These are phyloP conservation scores for Chroicocephalus ridibundus DNA, from an alignment of 2,113 vertebrate species.

Conservation along the genomic window DNA sequence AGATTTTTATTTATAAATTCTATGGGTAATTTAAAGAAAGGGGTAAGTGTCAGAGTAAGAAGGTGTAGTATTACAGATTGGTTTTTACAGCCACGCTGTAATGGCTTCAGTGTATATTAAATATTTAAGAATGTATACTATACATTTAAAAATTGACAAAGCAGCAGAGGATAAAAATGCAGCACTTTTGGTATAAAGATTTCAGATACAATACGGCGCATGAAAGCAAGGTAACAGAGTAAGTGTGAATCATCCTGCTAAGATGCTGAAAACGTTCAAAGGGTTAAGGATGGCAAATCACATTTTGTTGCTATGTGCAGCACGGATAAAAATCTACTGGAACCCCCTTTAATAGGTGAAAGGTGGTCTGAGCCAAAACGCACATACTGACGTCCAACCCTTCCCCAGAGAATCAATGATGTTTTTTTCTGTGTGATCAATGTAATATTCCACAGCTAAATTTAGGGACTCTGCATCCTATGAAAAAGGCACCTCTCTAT, in stretches of 20 bases:
- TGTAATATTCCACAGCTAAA: slow-evolving; percentile 80
- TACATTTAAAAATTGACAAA: background rate
- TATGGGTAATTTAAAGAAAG: background rate
- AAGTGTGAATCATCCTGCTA: slow-evolving; percentile 6
- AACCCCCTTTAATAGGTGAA: slow-evolving; percentile 73
- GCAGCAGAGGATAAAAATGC: background rate
- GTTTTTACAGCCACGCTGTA: background rate
- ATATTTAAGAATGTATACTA: background rate
- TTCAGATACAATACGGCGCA: background rate
- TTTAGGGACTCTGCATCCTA: slow-evolving; percentile 76
- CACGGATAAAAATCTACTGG: slow-evolving; percentile 54
- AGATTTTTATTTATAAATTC: background rate
- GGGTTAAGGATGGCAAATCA: slow-evolving; percentile 72
- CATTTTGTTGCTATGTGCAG: slow-evolving; percentile 74
- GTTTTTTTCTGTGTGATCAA: slow-evolving; percentile 74
- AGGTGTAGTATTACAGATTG: background rate
- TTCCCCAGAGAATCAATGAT: slow-evolving; percentile 75
- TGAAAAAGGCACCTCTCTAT: slow-evolving; percentile 76
- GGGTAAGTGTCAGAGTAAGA: background rate
- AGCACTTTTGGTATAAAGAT: slow-evolving; percentile 4
- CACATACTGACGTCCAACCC: slow-evolving; percentile 65
- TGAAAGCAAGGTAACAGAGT: background rate
- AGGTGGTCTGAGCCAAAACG: slow-evolving; percentile 71
- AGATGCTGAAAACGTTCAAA: slow-evolving; percentile 33
- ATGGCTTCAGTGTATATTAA: background rate